Evolutionary conservation across 2,888 invertebrate species (phyloP).

Genomic region (Aphidoletes aphidimyza): DNA sequence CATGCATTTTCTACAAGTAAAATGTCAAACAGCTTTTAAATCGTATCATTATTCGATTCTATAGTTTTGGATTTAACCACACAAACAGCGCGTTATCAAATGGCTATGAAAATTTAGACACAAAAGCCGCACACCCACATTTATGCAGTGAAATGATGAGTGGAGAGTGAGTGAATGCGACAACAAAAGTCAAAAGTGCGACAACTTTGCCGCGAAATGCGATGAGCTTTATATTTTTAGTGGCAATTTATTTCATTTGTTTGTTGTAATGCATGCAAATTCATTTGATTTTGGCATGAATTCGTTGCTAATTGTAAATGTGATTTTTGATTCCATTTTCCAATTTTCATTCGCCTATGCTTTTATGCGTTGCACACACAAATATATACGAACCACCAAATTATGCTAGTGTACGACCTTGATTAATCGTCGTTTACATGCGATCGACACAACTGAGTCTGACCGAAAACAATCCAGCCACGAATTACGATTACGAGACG

Average conservation of each 20-base stretch:
- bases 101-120: neutral
- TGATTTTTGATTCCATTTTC: neutral
- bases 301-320: neutral
- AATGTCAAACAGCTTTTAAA: neutral
- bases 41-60: slow-evolving; percentile 3
- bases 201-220: slow-evolving; percentile 20
- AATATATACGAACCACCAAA: too few relatives aligned
- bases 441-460: neutral
- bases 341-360: neutral
- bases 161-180: too few relatives aligned
- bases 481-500: neutral
- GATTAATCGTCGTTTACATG: neutral
- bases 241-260: slow-evolving; percentile 44
- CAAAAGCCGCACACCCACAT: too few relatives aligned
- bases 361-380: neutral
- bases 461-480: neutral
- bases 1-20: neutral
- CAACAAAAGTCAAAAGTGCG: slow-evolving; percentile 29
- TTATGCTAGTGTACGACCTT: slow-evolving; percentile 19
- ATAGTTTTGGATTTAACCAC: neutral
- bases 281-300: slow-evolving; percentile 1
- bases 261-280: neutral
- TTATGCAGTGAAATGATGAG: too few relatives aligned
- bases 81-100: neutral
- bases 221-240: slow-evolving; percentile 26